Evolutionary conservation across 2,113 vertebrate genomes (phyloP).

Genomic region (Desmodus rotundus): DNA sequence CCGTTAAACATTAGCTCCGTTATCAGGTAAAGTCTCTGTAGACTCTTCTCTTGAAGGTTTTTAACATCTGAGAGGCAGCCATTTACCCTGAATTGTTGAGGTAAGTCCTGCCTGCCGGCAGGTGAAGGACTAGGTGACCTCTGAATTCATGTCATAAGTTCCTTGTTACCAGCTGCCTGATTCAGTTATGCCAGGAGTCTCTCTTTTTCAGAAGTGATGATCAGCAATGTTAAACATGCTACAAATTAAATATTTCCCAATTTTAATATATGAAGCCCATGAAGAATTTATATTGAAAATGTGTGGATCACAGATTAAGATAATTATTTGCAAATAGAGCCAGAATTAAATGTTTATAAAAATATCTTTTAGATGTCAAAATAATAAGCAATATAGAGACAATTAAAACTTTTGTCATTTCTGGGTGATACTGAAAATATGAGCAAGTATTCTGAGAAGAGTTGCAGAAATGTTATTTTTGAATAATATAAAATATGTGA

Average conservation of each 20-base stretch:
- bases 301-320: not conserved
- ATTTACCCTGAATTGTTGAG: constrained; percentile 49
- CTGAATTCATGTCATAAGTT: not conserved
- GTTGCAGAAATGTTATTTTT: constrained; percentile 11
- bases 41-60: constrained; percentile 45
- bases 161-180: constrained; percentile 4
- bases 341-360: constrained; percentile 11
- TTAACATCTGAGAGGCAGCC: constrained; percentile 32
- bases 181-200: not conserved
- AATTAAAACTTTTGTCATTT: constrained; percentile 22
- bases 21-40: constrained; percentile 56
- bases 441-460: constrained; percentile 4
- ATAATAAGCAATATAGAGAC: not conserved
- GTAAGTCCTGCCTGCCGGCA: not conserved
- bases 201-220: constrained; percentile 13
- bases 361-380: not conserved
- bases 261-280: not conserved
- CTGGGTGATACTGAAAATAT: constrained; percentile 37
- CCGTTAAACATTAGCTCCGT: constrained; percentile 51
- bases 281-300: not conserved
- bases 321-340: not conserved
- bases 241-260: not conserved
- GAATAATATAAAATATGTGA: not conserved
- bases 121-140: constrained; percentile 47
- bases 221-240: not conserved